These are phyloP conservation scores for Leptinotarsa peninsularis DNA, from an alignment of 2,888 invertebrate genomes.

Conservation along the genomic window DNA sequence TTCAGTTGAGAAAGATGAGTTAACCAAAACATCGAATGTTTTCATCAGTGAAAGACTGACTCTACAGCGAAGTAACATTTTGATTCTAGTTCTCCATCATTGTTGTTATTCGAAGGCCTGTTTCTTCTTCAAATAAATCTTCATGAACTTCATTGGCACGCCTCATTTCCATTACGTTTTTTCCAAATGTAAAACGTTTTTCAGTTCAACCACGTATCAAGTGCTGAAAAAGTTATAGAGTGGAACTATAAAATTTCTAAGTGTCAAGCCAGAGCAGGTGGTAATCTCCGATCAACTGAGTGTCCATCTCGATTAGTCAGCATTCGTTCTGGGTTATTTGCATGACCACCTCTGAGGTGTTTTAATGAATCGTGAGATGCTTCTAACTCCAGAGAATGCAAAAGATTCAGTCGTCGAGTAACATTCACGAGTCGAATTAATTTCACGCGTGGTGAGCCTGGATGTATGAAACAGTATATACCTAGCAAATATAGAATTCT, in stretches of 20 bases:
- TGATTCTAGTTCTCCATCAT: no score
- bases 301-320: constrained; percentile 16
- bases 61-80: no score
- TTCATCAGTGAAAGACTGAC: no score
- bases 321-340: constrained; percentile 16
- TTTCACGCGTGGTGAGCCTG: neutral
- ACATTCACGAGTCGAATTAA: neutral
- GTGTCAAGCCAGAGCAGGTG: constrained; percentile 21
- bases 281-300: constrained; percentile 5
- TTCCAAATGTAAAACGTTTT: neutral
- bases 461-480: neutral
- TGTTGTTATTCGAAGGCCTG: no score
- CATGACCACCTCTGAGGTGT: constrained; percentile 13
- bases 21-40: no score
- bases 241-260: constrained; percentile 1
- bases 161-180: no score
- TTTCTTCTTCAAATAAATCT: no score
- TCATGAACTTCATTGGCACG: no score
- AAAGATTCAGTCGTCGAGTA: neutral
- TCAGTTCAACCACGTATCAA: neutral
- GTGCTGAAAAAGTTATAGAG: constrained; percentile 4
- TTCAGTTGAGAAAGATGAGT: no score
- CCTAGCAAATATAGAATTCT: no score
- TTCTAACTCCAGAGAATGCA: neutral
- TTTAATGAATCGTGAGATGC: neutral